Base-by-base conservation (phyloP, 1,140 invertebrate species). In the Panagrolaimus sp. region DNA sequence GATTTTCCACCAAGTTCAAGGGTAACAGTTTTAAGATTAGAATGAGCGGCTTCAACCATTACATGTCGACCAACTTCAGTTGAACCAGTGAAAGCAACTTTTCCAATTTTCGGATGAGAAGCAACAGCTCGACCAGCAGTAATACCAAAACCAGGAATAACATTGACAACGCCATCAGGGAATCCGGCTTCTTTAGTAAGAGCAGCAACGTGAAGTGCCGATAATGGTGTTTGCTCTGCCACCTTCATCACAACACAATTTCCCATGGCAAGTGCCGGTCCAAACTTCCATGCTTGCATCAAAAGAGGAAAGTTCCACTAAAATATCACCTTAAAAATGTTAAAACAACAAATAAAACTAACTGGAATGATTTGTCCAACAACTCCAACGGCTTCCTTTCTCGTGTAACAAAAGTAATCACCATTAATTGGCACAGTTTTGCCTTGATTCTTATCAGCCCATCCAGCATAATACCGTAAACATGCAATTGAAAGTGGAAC, bases 231-330 rank as follows among this genome's bases (percentile, higher is more conserved):
- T 84, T 95, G 92, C 83, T 96, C 94, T 0, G 94, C 92, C 0
- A 91, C 91, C 83, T 96, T 96, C 76, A 98, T 85, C 10, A 96
- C 87, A 43, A 94, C 86, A 3, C 68, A 71, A 72, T 76, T 76
- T 21, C 75, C 75, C 58, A 69, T 69, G 14, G 75, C 0, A 90
- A 94, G 83, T 7, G 91, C 91, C 3, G 94, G 91, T 0, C 87
- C 95, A 45, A 97, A 85, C 85, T 98, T 98, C 94, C 94, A 97
- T 1, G 92, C 88, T 81, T 91, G 89, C 94, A 98, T 96, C 68
- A 96, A 82, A 32, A 98, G 81, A 0, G 94, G 94, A 83, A 96
- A 98, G 85, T 98, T 98, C 94, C 94, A 97, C 73, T 84, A 28
- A 69, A 5, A 65, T 10, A 32, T 46, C n/a, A 47, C 6, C 15